phyloP scores from a whole-genome alignment of 2,113 vertebrate species.

The Heliornis fulica region DNA sequence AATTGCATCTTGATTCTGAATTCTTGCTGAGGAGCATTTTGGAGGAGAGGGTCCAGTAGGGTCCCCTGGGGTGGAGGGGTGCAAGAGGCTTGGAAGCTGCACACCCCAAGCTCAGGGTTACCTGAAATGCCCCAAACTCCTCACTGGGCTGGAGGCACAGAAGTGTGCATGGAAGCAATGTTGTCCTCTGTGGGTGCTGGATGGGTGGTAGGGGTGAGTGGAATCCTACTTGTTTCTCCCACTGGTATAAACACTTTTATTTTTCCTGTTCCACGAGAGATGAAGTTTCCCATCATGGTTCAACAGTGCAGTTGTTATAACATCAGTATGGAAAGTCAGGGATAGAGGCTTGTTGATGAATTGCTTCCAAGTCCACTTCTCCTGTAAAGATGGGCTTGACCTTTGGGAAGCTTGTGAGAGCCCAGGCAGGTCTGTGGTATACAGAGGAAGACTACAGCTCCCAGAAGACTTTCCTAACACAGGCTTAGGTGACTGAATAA shows the following conservation, averaged over 20 bases:
- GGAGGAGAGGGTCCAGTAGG: not conserved
- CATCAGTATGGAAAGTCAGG: not conserved
- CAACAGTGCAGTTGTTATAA: not conserved
- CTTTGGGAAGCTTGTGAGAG: not conserved
- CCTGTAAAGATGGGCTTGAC: not conserved
- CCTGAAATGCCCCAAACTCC: not conserved
- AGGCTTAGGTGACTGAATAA: not conserved
- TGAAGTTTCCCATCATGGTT: not conserved
- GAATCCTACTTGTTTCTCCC: not conserved
- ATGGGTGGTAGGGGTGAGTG: not conserved
- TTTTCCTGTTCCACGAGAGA: not conserved
- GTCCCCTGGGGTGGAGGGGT: not conserved
- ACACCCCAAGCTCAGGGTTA: not conserved
- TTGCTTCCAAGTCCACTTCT: not conserved
- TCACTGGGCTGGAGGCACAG: not conserved
- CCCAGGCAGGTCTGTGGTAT: not conserved
- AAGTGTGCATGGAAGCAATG: fast-evolving
- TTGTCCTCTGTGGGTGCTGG: not conserved
- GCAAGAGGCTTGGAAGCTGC: not conserved
- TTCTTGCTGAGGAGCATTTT: not conserved
- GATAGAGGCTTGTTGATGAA: not conserved
- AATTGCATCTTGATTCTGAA: not conserved
- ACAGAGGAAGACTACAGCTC: not conserved
- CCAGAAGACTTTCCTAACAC: not conserved
- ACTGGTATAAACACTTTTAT: not conserved